Conservation (phyloP, 2,113 vertebrate species). For the Daboia siamensis region DNA sequence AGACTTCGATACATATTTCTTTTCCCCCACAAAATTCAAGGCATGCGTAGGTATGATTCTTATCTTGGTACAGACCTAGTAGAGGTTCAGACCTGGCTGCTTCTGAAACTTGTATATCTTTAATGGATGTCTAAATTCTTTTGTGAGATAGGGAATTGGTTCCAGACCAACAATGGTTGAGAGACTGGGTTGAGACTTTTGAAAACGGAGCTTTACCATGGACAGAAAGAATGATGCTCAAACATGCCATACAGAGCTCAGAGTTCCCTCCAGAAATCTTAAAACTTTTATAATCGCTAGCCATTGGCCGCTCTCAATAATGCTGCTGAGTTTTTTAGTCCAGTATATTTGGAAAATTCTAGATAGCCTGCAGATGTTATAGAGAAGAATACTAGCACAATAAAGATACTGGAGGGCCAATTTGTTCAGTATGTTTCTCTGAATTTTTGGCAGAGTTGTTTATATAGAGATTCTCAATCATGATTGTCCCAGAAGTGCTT, state of each 20-base stretch:
- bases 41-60: not conserved
- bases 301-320: not conserved
- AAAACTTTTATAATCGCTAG: not conserved
- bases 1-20: not conserved
- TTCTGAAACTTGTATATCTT: not conserved
- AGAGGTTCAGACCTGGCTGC: not conserved
- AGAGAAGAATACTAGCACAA: not conserved
- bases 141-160: not conserved
- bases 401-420: not conserved
- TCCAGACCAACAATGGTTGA: not conserved
- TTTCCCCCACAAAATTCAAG: not conserved
- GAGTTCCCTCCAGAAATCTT: not conserved
- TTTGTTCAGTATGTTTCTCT: not conserved
- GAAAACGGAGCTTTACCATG: not conserved
- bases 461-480: not conserved
- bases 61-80: not conserved
- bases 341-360: not conserved
- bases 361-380: not conserved
- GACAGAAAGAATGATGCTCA: not conserved
- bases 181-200: not conserved
- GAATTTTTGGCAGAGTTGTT: not conserved
- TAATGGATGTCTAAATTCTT: not conserved
- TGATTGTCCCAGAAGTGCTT: not conserved
- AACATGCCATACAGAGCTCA: not conserved
- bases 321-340: not conserved